phyloP scores from a whole-genome alignment of 2,888 invertebrate species.

The Vesta saturnalis region DNA sequence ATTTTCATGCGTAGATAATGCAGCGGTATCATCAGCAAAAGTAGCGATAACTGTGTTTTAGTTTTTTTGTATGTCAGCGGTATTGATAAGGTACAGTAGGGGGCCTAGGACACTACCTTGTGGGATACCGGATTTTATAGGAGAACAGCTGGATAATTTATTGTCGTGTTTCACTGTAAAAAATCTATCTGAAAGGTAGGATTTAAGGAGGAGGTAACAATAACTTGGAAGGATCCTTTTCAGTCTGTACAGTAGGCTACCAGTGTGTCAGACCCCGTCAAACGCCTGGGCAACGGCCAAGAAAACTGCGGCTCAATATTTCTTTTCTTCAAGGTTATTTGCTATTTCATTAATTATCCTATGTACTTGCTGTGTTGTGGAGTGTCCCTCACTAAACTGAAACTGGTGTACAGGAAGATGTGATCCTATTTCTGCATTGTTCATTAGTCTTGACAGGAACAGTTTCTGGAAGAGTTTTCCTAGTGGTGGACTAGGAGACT shows the following conservation, averaged over 20 bases:
- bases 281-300: not conserved
- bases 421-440: not conserved
- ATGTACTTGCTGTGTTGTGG: not conserved
- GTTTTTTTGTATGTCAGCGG: no score
- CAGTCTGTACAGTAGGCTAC: not conserved
- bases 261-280: not conserved
- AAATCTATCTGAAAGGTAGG: slow-evolving; percentile 14
- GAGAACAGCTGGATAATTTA: no score
- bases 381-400: not conserved
- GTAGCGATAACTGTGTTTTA: slow-evolving; percentile 13
- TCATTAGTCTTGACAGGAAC: not conserved
- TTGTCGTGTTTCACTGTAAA: slow-evolving; percentile 13
- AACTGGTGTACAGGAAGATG: not conserved
- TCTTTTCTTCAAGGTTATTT: not conserved
- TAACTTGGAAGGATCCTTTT: slow-evolving; percentile 9
- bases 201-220: slow-evolving; percentile 13
- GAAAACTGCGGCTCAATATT: not conserved
- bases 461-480: not conserved
- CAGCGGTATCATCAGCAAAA: slow-evolving; percentile 15
- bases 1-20: slow-evolving; percentile 9
- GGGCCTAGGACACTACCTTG: no score
- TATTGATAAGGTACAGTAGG: no score
- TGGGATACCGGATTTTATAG: no score
- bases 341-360: not conserved
- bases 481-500: not conserved